Evolutionary conservation across 2,888 invertebrate genomes (phyloP), one percentile per base, ranked within the genome.

Genomic region (Tiphia femorata): DNA sequence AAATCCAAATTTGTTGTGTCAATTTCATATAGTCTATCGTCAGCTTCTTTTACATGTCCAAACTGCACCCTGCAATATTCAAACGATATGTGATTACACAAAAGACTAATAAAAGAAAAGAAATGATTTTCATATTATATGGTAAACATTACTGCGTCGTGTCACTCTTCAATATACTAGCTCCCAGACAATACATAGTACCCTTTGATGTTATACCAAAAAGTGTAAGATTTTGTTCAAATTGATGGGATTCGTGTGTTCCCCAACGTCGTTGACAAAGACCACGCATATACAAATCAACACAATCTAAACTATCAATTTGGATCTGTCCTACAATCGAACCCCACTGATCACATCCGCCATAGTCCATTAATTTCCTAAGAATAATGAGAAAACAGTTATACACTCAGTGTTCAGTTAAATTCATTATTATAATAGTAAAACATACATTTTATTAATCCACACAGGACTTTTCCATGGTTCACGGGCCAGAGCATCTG

Each of bases 271-370:
- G 76, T 59, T 87, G 86, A 35, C 85, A 84, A 0, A 86, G 69
- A 1, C 88, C 88, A 3, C 88, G 85, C 6, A 88, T 77, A 58
- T 87, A 86, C 17, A 90, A 46, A 70, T 75, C 75, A 76, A 67
- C 62, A 25, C 78, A 76, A 8, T 51, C 17, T 85, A 78, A 80
- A 42, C 85, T 80, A 53, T 84, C 86, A 0, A 86, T 80, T 48
- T 84, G 84, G 52, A 91, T 76, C 14, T 86, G 86, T 0, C 91
- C 92, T 61, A 87, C 85, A 14, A 89, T 72, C 0, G 86, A 84
- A 3, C 92, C 92, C 83, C 87, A 91, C 73, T 91, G 91, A 59
- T 88, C 84, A 80, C 88, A 89, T 43, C 89, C 88, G 2, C 82
- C 81, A 37, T 84, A 80, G 1, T 82, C 80, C 49, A 82, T 77